Percentiles rank a stretch among this genome's conserved stretches.
phyloP scores from a whole-genome alignment of 2,888 invertebrate genomes.

The Hemistola chrysoprasaria region DNA sequence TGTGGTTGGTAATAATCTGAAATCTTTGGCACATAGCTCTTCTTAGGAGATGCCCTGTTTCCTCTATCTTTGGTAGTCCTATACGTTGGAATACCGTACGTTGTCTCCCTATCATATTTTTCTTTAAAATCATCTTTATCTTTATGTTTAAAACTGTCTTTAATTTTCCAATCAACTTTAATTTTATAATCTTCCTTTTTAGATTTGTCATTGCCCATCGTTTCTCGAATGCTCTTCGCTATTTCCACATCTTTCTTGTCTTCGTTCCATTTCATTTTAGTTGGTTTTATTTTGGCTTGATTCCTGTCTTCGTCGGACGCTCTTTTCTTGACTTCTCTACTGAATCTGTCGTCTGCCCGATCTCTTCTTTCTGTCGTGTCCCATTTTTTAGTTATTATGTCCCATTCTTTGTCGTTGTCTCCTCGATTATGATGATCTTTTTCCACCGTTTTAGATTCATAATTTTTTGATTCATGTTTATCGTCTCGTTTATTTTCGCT shows the following conservation, averaged over 20 bases:
- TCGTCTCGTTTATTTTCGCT: background rate
- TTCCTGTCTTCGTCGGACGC: background rate
- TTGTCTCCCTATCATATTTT: background rate
- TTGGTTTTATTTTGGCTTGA: background rate
- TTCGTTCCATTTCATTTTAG: conserved; percentile 1
- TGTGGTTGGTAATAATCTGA: conserved; percentile 4
- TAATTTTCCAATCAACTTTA: background rate
- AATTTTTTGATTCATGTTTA: background rate
- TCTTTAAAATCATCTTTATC: too few species aligned
- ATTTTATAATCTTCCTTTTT: background rate
- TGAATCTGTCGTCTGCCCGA: background rate
- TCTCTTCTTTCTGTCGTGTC: background rate
- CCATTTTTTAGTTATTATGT: conserved; percentile 16
- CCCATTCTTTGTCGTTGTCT: conserved; percentile 17
- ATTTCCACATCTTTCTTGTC: background rate
- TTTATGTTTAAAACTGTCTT: background rate
- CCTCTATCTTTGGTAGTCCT: conserved; percentile 7
- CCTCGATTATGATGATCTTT: conserved; percentile 2
- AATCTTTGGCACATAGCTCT: conserved; percentile 14
- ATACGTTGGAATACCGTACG: background rate
- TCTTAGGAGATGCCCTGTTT: conserved; percentile 3
- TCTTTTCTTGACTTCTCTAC: too few species aligned
- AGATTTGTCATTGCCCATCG: background rate
- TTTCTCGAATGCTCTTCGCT: too few species aligned
- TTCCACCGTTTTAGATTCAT: too few species aligned